Base-by-base conservation (phyloP, 2,888 invertebrate species). In the Drosophila parthenogenetica region DNA sequence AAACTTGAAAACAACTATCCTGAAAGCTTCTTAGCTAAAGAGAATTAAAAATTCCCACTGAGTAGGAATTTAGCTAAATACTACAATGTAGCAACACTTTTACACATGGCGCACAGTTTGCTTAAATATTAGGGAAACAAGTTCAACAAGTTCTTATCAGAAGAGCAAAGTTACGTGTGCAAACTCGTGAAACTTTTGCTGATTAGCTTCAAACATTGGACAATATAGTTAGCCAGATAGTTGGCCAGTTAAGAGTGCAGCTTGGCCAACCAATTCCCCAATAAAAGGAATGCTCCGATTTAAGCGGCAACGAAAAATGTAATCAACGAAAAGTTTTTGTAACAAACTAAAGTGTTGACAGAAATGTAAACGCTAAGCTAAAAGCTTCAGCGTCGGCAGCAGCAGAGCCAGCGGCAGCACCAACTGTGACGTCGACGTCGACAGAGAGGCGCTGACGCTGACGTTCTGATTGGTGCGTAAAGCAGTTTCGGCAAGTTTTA, bases 401-500 rank as follows among this genome's bases (percentile, higher is more conserved):
- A 29, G 29, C 29, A 29, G 29, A 29, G 29, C 8, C 29, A 35
- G 35, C 13, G 3, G 4, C 5, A 35, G 35, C 13, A 35, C 3
- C 13, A 42, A 29, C 40, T 13, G 40, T 17, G 53, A 48, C 49
- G 61, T 11, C 32, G 59, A 51, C 45, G 53, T 13, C n/a, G 32
- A 43, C 58, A 25, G 25, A 25, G 25, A 25, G 7, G 0, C 25
- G 19, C 11, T 46, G 19, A 45, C 58, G 64, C 2, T 22, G 54
- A n/a, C 57, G 49, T 49, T 42, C 8, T 43, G 43, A 13, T 25
- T 22, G 16, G 42, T 80, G 71, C 77, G 72, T 68, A 60, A 77
- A 76, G 67, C 77, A 79, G 77, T 78, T 77, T 74, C 50, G 55
- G 45, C 71, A 68, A 79, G 71, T 77, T 77, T 70, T 37, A 78